Evolutionary conservation across 2,113 vertebrate species (phyloP).

Genomic region (Diphyllodes magnificus): DNA sequence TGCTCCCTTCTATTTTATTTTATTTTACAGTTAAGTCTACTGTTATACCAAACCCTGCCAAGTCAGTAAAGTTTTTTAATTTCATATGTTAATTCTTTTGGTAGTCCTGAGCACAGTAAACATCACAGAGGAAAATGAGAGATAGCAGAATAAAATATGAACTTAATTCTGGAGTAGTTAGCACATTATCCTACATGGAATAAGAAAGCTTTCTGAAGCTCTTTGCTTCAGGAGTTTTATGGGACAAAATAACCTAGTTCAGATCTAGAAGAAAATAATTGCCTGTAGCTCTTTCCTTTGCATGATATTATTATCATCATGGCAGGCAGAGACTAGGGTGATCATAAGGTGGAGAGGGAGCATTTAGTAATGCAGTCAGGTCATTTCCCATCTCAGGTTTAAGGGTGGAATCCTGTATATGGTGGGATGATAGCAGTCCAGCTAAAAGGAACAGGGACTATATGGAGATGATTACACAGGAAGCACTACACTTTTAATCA

Average conservation of each 20-base stretch:
- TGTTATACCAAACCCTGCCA: not conserved
- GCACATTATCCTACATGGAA: not conserved
- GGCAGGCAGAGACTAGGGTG: not conserved
- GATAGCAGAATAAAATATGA: not conserved
- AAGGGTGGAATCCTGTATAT: not conserved
- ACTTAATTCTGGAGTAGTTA: not conserved
- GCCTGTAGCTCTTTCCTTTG: not conserved
- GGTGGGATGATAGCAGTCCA: not conserved
- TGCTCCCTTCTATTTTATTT: not conserved
- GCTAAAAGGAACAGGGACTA: not conserved
- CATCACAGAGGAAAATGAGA: not conserved
- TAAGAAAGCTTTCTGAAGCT: not conserved
- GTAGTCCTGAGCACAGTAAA: not conserved
- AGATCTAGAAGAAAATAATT: not conserved
- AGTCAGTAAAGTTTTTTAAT: not conserved
- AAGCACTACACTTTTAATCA: not conserved
- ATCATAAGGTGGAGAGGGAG: not conserved
- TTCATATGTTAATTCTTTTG: not conserved
- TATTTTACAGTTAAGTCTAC: not conserved
- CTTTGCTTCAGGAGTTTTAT: not conserved
- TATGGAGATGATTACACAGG: not conserved
- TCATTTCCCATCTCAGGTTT: not conserved
- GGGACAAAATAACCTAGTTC: not conserved
- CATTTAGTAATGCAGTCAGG: not conserved
- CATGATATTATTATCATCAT: not conserved